Base-by-base conservation (phyloP, 2,113 vertebrate species). In the Platichthys flesus region DNA sequence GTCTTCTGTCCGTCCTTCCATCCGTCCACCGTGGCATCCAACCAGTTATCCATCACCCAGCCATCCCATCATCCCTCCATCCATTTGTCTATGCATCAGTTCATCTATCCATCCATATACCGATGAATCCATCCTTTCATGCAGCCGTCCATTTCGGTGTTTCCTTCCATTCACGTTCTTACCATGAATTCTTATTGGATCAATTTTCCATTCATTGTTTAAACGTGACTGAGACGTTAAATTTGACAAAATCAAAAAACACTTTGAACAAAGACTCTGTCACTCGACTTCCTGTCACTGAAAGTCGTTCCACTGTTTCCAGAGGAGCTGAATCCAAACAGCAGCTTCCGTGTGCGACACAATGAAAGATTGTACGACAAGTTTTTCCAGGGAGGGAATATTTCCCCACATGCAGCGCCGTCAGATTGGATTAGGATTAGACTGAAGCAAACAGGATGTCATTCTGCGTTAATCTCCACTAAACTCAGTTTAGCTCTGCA, bases 401-500 rank as follows among this genome's bases (percentile, higher is more conserved):
- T 74, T 82, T 74, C 57, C 66, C 75, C 76, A 74, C 76, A 86
- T 84, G 83, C 83, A 35, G 68, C 20, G 9, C 58, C 52, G 62
- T 87, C 85, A 87, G 64, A 81, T 85, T 65, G 75, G 70, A 91
- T 88, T 74, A 84, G 83, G 82, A 81, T 89, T 85, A 84, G 73
- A 86, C 14, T 62, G 65, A 74, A 84, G 83, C 82, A 75, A 85
- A 82, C 84, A 84, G 80, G 78, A 89, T 71, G 90, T 85, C 87
- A 82, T 56, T 87, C 78, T 77, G 71, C 54, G 77, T 92, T 91
- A 90, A 82, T 88, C 78, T 89, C 83, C 61, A 61, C 65, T 78
- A 85, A 88, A 93, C 81, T 87, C 66, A 85, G 82, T 88, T 91
- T 78, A 89, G 78, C 79, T 89, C 65, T 85, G 79, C 73, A 31